phyloP scores from a whole-genome alignment of 2,113 vertebrate genomes.

The Eublepharis macularius region DNA sequence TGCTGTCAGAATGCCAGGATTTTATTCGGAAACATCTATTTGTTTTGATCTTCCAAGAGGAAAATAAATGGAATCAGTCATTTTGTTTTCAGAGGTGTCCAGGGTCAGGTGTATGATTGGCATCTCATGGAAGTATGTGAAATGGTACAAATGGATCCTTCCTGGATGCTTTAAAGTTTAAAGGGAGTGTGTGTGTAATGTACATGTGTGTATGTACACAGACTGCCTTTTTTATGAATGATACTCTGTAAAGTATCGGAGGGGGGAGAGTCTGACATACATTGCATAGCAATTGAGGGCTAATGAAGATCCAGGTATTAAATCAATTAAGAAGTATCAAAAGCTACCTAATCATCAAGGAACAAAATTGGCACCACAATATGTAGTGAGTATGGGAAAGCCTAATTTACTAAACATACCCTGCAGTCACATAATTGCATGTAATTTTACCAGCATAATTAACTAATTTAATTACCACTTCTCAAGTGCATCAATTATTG shows the following conservation, averaged over 20 bases:
- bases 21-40: constrained; percentile 62
- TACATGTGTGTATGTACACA: constrained; percentile 19
- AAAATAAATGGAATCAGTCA: constrained; percentile 69
- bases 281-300: constrained; percentile 86
- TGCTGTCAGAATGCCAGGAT: constrained; percentile 41
- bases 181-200: constrained; percentile 20
- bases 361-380: constrained; percentile 99
- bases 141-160: constrained; percentile 46
- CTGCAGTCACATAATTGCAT: constrained; percentile 99
- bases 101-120: constrained; percentile 61
- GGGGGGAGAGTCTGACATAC: constrained; percentile 76
- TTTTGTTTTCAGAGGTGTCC: constrained; percentile 54
- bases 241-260: constrained; percentile 80
- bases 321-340: constrained; percentile 95
- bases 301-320: constrained; percentile 93
- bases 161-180: constrained; percentile 58
- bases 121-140: constrained; percentile 50
- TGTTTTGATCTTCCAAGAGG: constrained; percentile 64
- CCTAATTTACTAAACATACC: constrained; percentile 99
- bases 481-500: constrained; percentile 99
- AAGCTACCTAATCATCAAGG: constrained; percentile 99
- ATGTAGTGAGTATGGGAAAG: constrained; percentile 98
- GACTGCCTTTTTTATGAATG: constrained; percentile 60
- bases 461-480: constrained; percentile 99
- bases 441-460: constrained; percentile 99